These are phyloP conservation scores for Leptinotarsa rubiginosa DNA, from an alignment of 2,888 invertebrate genomes.

Conservation along the genomic window DNA sequence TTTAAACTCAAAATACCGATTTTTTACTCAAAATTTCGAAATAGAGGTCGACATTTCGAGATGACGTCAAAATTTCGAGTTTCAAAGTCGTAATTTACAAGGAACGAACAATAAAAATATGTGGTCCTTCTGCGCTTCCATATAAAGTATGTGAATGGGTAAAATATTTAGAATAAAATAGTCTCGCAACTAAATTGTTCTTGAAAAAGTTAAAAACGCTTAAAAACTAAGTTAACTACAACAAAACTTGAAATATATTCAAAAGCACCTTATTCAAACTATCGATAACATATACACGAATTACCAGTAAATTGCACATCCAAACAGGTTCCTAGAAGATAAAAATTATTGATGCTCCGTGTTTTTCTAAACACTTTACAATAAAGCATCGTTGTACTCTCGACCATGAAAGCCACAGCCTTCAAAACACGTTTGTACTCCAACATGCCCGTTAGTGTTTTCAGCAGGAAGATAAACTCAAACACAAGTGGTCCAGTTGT, in stretches of 20 bases:
- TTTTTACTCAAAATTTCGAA: too few species aligned
- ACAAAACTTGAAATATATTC: conserved; percentile 24
- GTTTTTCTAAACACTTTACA: neutral
- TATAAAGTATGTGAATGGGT: conserved; percentile 17
- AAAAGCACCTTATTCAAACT: conserved; percentile 42
- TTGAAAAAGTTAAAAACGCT: neutral
- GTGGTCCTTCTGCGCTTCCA: too few species aligned
- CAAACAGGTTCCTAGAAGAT: neutral
- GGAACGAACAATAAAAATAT: too few species aligned
- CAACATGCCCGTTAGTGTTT: neutral
- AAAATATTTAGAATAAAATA: conserved; percentile 8
- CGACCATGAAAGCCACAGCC: neutral
- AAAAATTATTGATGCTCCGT: conserved; percentile 12
- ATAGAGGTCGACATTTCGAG: too few species aligned
- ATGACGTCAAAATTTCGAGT: too few species aligned
- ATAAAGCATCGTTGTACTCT: neutral
- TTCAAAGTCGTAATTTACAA: too few species aligned
- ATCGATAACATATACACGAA: conserved; percentile 33
- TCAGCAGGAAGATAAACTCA: neutral
- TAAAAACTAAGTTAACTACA: conserved; percentile 12
- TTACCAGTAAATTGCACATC: conserved; percentile 41
- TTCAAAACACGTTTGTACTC: conserved; percentile 2
- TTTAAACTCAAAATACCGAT: too few species aligned
- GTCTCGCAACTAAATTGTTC: neutral
- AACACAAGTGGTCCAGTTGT: neutral